Percentiles rank a stretch among this genome's conserved stretches.
phyloP scores from a whole-genome alignment of 2,888 invertebrate species.

The Pharmacophagus antenor region DNA sequence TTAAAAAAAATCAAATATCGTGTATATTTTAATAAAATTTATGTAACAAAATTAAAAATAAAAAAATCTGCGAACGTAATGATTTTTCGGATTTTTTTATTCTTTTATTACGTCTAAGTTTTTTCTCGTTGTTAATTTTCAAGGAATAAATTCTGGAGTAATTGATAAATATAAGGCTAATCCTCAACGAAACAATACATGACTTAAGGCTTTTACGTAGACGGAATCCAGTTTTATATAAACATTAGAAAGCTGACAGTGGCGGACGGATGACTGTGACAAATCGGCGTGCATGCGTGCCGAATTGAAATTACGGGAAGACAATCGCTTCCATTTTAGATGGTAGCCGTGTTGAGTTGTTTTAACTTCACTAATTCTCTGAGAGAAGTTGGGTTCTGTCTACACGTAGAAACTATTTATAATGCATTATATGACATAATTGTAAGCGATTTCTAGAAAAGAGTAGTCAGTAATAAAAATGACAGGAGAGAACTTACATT shows the following conservation, averaged over 20 bases:
- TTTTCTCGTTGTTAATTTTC: background rate
- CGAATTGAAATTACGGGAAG: slow-evolving; percentile 67
- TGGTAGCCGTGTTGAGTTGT: slow-evolving; percentile 58
- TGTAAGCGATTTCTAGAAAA: no score
- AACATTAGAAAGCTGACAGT: slow-evolving; percentile 68
- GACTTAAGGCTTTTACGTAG: slow-evolving; percentile 2
- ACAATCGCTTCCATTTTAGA: slow-evolving; percentile 60
- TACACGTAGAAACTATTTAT: background rate
- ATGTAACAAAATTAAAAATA: no score
- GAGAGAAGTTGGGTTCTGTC: slow-evolving; percentile 7
- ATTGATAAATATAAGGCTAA: slow-evolving; percentile 3
- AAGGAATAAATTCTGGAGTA: background rate
- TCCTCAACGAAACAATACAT: slow-evolving; percentile 6
- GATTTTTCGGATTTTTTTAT: no score
- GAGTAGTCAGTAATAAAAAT: no score
- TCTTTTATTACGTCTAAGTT: no score
- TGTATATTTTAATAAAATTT: no score
- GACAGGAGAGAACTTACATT: no score
- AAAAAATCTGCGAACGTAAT: no score
- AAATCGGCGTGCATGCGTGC: slow-evolving; percentile 68
- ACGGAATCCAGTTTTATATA: slow-evolving; percentile 32
- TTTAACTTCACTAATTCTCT: slow-evolving; percentile 35
- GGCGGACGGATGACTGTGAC: slow-evolving; percentile 64
- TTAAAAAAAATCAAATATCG: no score
- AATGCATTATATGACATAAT: no score